These are phyloP conservation scores for Oostethus manadensis DNA, from an alignment of 2,113 vertebrate species.

Conservation along the genomic window DNA sequence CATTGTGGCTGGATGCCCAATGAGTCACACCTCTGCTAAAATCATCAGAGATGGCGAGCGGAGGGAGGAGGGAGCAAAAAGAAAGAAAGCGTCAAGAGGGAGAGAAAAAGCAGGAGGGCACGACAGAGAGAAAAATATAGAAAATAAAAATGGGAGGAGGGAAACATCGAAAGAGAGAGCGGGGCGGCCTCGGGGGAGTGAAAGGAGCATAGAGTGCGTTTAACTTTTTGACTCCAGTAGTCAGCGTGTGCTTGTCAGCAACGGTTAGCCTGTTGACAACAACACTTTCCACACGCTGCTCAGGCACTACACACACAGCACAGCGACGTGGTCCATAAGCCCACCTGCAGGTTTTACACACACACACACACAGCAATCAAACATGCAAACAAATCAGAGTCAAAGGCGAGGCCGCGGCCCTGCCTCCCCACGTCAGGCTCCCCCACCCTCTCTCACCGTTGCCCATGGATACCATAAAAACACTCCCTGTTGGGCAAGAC, in stretches of 20 bases:
- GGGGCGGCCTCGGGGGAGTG: conserved; percentile 61
- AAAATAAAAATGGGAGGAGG: conserved; percentile 68
- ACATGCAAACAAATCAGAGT: conserved; percentile 62
- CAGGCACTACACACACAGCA: conserved; percentile 30
- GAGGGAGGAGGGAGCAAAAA: conserved; percentile 51
- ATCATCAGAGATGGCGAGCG: conserved; percentile 71
- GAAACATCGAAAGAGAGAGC: conserved; percentile 55
- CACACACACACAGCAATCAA: conserved; percentile 51
- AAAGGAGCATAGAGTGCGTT: conserved; percentile 70
- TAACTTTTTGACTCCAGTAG: conserved; percentile 73
- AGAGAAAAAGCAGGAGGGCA: conserved; percentile 67
- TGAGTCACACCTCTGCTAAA: conserved; percentile 79
- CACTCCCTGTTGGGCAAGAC: conserved; percentile 75
- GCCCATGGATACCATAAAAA: conserved; percentile 73
- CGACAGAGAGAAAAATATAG: conserved; percentile 68
- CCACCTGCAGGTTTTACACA: conserved; percentile 8
- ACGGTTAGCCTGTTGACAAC: conserved; percentile 67
- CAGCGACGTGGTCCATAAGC: conserved; percentile 45
- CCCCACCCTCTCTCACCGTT: conserved; percentile 63
- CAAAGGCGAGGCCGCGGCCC: conserved; percentile 56
- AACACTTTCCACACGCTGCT: conserved; percentile 59
- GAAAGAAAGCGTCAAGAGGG: conserved; percentile 58
- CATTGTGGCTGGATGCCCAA: conserved; percentile 70
- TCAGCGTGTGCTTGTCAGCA: conserved; percentile 71
- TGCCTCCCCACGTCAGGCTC: conserved; percentile 61